Evolutionary conservation across 2,113 vertebrate genomes (phyloP).

Genomic region (Colinus virginianus): DNA sequence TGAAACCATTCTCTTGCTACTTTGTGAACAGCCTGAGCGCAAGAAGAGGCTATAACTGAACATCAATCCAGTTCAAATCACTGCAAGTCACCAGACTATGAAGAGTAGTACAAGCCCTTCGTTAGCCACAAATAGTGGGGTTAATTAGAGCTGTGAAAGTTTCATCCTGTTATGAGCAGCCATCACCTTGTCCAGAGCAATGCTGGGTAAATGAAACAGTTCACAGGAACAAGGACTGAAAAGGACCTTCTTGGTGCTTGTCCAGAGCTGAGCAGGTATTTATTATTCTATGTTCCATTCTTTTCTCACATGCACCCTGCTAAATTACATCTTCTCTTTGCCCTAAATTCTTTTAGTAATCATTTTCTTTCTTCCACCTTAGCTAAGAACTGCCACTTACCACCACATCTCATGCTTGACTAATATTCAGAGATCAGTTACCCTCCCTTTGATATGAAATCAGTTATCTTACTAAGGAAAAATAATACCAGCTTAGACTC

Average conservation of each 20-base stretch:
- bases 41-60: neutral
- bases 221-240: neutral
- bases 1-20: constrained; percentile 15
- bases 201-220: neutral
- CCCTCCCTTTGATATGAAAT: neutral
- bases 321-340: neutral
- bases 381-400: constrained; percentile 30
- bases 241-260: neutral
- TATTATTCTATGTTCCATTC: neutral
- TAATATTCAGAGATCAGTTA: neutral
- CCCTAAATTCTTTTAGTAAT: constrained; percentile 22
- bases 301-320: neutral
- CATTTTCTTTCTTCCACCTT: constrained; percentile 12
- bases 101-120: neutral
- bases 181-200: neutral
- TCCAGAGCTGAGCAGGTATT: neutral
- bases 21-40: constrained; percentile 7
- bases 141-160: neutral
- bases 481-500: neutral
- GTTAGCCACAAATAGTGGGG: neutral
- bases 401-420: neutral
- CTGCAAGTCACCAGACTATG: neutral
- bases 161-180: neutral
- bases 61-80: constrained; percentile 8
- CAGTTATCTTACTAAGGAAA: neutral